These are phyloP conservation scores for Stichopus horrens DNA, from an alignment of 53 echinoderm and acorn worm species.

Conservation along the genomic window DNA sequence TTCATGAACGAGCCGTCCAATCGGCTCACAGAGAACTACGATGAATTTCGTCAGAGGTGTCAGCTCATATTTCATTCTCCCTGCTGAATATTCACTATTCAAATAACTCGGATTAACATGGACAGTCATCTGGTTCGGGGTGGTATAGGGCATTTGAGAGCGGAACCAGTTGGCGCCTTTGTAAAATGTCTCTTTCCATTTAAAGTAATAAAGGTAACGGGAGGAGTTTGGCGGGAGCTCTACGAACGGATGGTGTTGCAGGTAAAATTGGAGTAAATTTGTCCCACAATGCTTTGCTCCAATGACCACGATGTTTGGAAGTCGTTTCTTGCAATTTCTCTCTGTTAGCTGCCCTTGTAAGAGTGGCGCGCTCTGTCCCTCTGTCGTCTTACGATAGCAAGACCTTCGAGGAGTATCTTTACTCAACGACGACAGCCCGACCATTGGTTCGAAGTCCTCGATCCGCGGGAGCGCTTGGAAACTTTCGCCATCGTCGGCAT, in stretches of 20 bases:
- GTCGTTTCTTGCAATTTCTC: neutral
- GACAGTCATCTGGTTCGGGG: slow-evolving; percentile 8
- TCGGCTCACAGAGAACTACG: slow-evolving; percentile 15
- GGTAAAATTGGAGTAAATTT: slow-evolving; percentile 15
- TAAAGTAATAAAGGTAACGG: too few species aligned
- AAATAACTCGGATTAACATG: neutral
- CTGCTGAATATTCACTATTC: neutral
- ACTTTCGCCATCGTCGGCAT: neutral
- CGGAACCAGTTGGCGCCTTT: too few species aligned
- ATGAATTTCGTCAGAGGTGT: slow-evolving; percentile 22
- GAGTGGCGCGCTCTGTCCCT: neutral
- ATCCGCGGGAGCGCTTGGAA: neutral
- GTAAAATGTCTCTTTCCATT: too few species aligned
- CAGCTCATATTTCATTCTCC: slow-evolving; percentile 15
- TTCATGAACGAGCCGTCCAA: neutral
- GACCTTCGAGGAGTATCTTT: neutral
- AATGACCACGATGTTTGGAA: slow-evolving; percentile 4
- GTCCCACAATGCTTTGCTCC: slow-evolving; percentile 18
- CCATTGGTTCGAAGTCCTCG: slow-evolving; percentile 18
- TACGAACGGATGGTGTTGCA: neutral
- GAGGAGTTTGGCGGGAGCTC: too few species aligned
- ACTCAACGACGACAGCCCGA: neutral
- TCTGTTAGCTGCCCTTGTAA: too few species aligned
- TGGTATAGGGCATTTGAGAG: too few species aligned
- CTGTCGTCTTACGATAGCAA: neutral